Evolutionary conservation across 2,797 vertebrate genomes (phyloP).

Genomic region (Odontamblyopus lacepedii): DNA sequence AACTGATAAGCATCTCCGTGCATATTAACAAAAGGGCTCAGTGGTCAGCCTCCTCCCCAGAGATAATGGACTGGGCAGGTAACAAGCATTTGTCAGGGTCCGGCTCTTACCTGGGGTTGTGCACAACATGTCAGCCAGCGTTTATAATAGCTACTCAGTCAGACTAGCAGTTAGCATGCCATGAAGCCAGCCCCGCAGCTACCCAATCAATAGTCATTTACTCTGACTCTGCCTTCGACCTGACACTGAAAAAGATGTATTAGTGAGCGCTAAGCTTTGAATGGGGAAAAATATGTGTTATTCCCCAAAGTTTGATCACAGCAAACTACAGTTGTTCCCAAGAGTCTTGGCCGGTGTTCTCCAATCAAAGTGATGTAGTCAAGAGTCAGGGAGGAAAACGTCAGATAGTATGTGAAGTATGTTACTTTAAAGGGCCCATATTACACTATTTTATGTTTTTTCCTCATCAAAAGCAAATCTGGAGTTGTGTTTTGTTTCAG

Average conservation of each 20-base stretch:
- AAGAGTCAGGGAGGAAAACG: neutral
- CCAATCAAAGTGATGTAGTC: neutral
- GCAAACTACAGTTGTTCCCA: conserved; percentile 13
- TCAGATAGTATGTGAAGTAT: neutral
- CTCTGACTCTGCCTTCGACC: conserved; percentile 65
- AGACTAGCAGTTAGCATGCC: conserved; percentile 76
- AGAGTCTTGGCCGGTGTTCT: neutral
- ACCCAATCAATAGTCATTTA: conserved; percentile 82
- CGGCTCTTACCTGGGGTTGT: conserved; percentile 72
- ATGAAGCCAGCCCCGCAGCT: conserved; percentile 61
- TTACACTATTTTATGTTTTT: too few species aligned
- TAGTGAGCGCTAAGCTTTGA: conserved; percentile 41
- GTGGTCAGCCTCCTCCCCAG: conserved; percentile 66
- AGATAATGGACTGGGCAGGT: conserved; percentile 76
- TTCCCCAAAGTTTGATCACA: conserved; percentile 33
- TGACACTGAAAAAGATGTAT: conserved; percentile 67
- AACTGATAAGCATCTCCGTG: conserved; percentile 84
- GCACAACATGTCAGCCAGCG: conserved; percentile 67
- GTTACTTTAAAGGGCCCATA: neutral
- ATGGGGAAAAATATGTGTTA: conserved; percentile 40
- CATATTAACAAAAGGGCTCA: conserved; percentile 77
- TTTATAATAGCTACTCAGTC: conserved; percentile 79
- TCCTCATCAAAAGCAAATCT: too few species aligned
- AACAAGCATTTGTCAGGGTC: conserved; percentile 75
- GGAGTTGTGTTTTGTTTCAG: too few species aligned